Percentiles rank a stretch among this genome's conserved stretches.
phyloP scores from a whole-genome alignment of 2,797 vertebrate species.

The Neosilurus mollespiculum region DNA sequence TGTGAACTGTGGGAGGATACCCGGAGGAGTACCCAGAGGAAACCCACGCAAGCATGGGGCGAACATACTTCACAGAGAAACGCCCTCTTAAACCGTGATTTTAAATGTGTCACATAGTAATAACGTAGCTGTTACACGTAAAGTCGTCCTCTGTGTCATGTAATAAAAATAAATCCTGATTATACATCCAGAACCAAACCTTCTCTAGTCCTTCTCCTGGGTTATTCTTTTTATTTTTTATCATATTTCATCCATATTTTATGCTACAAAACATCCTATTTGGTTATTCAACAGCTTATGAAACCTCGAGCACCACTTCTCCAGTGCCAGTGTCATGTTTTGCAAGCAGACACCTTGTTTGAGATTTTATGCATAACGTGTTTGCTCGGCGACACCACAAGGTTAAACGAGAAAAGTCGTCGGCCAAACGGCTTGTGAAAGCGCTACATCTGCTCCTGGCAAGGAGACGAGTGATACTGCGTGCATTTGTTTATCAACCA shows the following conservation, averaged over 20 bases:
- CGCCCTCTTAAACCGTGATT: neutral
- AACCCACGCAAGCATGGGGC: too few species aligned
- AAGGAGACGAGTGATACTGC: neutral
- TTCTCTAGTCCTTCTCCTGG: neutral
- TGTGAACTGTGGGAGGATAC: too few species aligned
- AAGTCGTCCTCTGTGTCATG: neutral
- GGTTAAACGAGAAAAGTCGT: slow-evolving; percentile 33
- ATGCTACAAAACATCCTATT: neutral
- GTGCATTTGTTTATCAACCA: slow-evolving; percentile 40
- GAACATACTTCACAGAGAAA: too few species aligned
- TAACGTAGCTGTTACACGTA: neutral
- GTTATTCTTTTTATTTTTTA: neutral
- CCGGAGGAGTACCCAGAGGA: too few species aligned
- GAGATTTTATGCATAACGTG: slow-evolving; percentile 13
- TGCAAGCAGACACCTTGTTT: slow-evolving; percentile 21
- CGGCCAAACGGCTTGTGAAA: slow-evolving; percentile 20
- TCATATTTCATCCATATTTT: neutral
- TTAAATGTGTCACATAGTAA: neutral
- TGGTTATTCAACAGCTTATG: neutral
- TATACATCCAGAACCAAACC: neutral
- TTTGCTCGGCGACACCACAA: neutral
- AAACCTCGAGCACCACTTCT: slow-evolving; percentile 13
- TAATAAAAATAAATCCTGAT: neutral
- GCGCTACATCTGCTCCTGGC: slow-evolving; percentile 11
- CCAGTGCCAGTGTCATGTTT: slow-evolving; percentile 36